These are phyloP conservation scores for Atlantisia rogersi DNA, from an alignment of 2,113 vertebrate species.

Conservation along the genomic window DNA sequence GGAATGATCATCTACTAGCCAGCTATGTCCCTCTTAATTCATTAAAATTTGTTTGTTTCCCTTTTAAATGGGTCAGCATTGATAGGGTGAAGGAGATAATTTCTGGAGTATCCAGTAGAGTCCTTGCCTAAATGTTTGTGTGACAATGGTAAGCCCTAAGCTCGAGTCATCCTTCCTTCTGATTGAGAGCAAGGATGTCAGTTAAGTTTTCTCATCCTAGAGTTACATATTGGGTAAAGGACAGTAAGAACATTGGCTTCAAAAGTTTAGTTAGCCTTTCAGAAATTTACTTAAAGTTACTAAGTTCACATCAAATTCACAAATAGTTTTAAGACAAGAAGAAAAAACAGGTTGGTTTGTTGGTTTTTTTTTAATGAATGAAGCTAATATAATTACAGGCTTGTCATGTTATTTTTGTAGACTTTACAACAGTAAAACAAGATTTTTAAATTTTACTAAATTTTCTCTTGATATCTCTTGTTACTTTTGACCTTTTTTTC, in stretches of 20 bases:
- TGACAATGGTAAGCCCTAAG: not conserved
- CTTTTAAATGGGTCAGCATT: not conserved
- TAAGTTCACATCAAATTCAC: not conserved
- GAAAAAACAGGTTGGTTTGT: not conserved
- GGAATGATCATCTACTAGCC: not conserved
- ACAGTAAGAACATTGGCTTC: not conserved
- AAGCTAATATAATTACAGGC: not conserved
- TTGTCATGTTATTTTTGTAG: not conserved
- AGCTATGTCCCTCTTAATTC: not conserved
- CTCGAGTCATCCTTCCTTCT: not conserved
- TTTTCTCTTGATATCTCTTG: not conserved
- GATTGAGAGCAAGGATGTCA: not conserved
- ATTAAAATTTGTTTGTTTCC: not conserved
- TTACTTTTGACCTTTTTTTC: not conserved
- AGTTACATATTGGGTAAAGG: not conserved
- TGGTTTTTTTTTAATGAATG: not conserved
- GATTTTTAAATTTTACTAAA: not conserved
- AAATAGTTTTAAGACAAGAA: not conserved
- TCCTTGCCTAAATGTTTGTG: not conserved
- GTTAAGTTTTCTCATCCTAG: not conserved
- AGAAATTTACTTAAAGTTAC: not conserved
- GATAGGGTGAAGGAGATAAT: not conserved
- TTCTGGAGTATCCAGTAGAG: not conserved
- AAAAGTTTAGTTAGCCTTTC: not conserved
- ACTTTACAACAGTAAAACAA: not conserved